Evolutionary conservation across 2,888 invertebrate genomes (phyloP).

Genomic region (Ellobium chinense): DNA sequence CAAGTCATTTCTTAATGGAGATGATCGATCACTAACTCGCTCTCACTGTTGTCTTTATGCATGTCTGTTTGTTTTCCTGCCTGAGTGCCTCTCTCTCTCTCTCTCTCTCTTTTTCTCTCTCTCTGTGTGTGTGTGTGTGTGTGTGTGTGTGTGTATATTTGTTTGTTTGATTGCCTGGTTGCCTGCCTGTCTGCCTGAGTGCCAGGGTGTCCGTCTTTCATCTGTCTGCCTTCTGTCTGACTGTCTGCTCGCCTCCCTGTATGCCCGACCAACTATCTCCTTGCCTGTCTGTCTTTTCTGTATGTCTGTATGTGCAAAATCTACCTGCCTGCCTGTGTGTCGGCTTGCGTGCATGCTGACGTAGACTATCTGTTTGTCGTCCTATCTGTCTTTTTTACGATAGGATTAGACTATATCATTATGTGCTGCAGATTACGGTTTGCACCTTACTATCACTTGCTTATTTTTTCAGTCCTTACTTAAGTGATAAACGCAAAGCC

Average conservation of each 20-base stretch:
- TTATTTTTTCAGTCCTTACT: no score
- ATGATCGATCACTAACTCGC: no score
- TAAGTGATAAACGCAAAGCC: no score
- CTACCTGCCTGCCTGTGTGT: background rate
- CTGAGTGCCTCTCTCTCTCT: background rate
- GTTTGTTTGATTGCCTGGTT: background rate
- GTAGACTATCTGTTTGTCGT: no score
- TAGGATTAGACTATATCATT: no score
- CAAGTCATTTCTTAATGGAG: no score
- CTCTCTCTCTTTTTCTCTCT: conserved; percentile 27
- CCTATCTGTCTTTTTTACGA: no score
- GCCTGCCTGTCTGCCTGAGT: background rate
- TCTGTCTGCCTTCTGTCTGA: background rate
- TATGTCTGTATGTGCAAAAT: background rate
- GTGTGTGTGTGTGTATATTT: background rate
- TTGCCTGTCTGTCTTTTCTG: background rate
- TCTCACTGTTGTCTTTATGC: conserved; percentile 4
- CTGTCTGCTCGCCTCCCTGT: background rate
- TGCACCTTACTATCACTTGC: no score
- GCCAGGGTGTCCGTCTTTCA: no score
- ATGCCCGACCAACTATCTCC: background rate
- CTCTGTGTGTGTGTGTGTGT: conserved; percentile 9
- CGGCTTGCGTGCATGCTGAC: background rate
- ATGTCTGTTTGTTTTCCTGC: conserved; percentile 13
- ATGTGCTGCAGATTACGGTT: no score